Percentiles rank a stretch among this genome's conserved stretches.
phyloP scores from a whole-genome alignment of 2,888 invertebrate genomes.

The Aelia acuminata region DNA sequence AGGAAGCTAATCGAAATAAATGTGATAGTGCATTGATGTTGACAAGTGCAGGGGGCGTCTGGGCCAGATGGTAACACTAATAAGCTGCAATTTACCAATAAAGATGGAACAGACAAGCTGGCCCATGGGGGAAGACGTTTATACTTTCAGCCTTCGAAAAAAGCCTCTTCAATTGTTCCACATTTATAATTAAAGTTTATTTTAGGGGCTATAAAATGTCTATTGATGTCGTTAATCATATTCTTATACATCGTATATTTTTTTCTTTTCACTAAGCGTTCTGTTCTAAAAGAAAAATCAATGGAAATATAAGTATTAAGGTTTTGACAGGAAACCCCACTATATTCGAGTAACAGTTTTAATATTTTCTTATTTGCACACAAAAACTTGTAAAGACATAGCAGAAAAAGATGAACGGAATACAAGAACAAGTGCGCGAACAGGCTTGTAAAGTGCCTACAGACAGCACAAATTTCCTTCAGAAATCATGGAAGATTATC shows the following conservation, averaged over 20 bases:
- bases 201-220: not conserved
- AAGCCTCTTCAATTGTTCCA: not conserved
- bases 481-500: too few relatives aligned
- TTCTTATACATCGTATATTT: not conserved
- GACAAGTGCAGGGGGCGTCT: conserved; percentile 32
- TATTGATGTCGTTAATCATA: not conserved
- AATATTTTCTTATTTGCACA: too few relatives aligned
- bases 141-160: not conserved
- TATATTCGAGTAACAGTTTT: too few relatives aligned
- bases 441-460: too few relatives aligned
- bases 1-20: conserved; percentile 46
- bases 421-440: too few relatives aligned
- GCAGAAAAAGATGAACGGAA: too few relatives aligned
- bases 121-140: conserved; percentile 30
- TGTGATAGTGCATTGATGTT: conserved; percentile 10
- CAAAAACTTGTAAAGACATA: too few relatives aligned
- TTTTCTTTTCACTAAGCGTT: too few relatives aligned
- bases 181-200: conserved; percentile 28
- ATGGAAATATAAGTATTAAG: too few relatives aligned
- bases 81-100: conserved; percentile 56
- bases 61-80: conserved; percentile 53
- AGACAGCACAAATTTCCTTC: too few relatives aligned
- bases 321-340: too few relatives aligned
- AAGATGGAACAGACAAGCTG: conserved; percentile 28
- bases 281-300: too few relatives aligned